phyloP scores from a whole-genome alignment of 2,797 vertebrate genomes.

The Carapus acus region DNA sequence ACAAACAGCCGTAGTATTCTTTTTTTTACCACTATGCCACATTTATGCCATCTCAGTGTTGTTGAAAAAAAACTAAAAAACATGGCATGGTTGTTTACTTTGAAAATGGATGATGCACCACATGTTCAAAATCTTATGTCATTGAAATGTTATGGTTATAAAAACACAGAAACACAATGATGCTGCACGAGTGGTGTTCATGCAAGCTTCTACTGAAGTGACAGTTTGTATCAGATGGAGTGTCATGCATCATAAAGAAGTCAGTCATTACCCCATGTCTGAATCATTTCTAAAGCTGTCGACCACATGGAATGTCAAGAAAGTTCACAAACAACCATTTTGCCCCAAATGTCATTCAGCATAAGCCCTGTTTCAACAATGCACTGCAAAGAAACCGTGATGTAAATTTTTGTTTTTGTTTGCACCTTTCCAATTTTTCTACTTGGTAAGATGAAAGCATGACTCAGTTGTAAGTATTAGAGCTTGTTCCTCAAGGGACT shows the following conservation, averaged over 20 bases:
- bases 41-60: not conserved
- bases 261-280: not conserved
- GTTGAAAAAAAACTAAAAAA: not conserved
- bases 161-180: conserved; percentile 3
- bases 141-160: not conserved
- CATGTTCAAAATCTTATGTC: too few species aligned
- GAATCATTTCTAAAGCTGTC: not conserved
- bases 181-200: not conserved
- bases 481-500: too few species aligned
- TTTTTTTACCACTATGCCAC: not conserved
- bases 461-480: too few species aligned
- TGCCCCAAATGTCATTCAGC: not conserved
- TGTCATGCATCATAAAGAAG: not conserved
- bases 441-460: too few species aligned
- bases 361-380: not conserved
- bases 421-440: too few species aligned
- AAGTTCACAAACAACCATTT: not conserved
- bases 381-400: not conserved
- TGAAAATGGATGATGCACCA: not conserved
- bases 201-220: not conserved
- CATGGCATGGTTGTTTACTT: not conserved
- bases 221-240: not conserved
- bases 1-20: not conserved
- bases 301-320: not conserved
- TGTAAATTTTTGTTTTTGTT: too few species aligned